Evolutionary conservation across 1,140 invertebrate genomes (phyloP), one percentile per base, ranked within the genome.

Genomic region (Hormaphis cornu): DNA sequence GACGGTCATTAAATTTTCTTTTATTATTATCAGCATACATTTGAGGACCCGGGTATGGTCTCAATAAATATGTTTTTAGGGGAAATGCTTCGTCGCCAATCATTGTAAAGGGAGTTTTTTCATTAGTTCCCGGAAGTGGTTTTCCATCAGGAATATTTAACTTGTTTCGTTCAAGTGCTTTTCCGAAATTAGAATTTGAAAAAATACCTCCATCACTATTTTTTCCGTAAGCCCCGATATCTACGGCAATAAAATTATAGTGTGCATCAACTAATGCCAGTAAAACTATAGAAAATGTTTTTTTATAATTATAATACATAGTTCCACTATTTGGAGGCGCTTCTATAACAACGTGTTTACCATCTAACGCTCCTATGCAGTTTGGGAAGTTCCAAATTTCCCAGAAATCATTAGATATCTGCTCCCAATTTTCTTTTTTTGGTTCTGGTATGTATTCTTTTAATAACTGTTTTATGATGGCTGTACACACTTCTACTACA

Each of bases 131-230:
- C 72, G 69, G 75, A 12, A 69, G 30, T 33, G 30, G 14, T 22
- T 22, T 18, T 33, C 63, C 48, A 28, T 46, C 16, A 44, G 66
- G 53, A 22, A 71, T 42, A 20, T 58, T 30, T 10, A 71, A n/a
- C 5, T 28, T 35, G 74, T 71, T 73, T 73, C 72, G 48, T 35
- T 72, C 18, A 12, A 72, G 42, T 70, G 56, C 35, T 35, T 73
- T 59, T 20, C 53, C 74, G 42, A 76, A 63, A 59, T 71, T 56
- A 16, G 53, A 72, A 69, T 75, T 73, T 50, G 72, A 72, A 69
- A 79, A 78, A 33, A 79, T 74, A 4, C 76, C 76, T 54, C 75
- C 75, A 69, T 80, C 78, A 69, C 74, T 75, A 24, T 76, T 75
- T 70, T 76, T 50, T 1, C 72, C 72, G 26, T 72, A 72, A 5